phyloP scores from a whole-genome alignment of 2,888 invertebrate genomes.

The Steromphala cineraria region DNA sequence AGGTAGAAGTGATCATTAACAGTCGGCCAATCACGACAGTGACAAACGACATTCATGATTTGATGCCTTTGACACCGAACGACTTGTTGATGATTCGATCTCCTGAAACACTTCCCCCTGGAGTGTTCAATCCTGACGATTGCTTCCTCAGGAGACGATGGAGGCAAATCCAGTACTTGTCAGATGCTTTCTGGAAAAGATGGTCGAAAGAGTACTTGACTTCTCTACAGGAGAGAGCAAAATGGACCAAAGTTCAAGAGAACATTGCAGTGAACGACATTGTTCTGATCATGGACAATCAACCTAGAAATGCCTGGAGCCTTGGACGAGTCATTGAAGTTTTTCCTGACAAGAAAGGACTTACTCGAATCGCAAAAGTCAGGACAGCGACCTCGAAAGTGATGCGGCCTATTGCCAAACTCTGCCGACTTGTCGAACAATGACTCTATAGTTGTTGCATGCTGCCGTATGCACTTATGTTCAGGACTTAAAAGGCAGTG shows the following conservation, averaged over 20 bases:
- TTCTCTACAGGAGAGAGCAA: constrained; percentile 27
- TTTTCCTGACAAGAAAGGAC: constrained; percentile 17
- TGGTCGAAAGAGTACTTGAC: constrained; percentile 33
- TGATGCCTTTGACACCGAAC: not conserved
- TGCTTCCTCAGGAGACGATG: constrained; percentile 33
- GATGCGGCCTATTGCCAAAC: constrained; percentile 24
- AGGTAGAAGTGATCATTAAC: too few species aligned
- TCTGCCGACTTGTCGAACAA: constrained; percentile 24
- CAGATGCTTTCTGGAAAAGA: constrained; percentile 35
- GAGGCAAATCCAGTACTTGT: constrained; percentile 40
- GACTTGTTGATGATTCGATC: not conserved
- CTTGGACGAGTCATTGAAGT: too few species aligned
- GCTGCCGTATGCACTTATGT: too few species aligned
- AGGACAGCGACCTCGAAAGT: constrained; percentile 14
- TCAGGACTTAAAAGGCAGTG: too few species aligned
- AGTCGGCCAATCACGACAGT: too few species aligned
- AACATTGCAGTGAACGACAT: not conserved
- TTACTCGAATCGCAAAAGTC: constrained; percentile 20
- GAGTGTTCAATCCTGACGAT: too few species aligned
- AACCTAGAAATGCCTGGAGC: not conserved
- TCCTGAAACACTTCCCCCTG: too few species aligned
- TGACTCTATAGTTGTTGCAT: not conserved
- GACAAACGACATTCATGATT: too few species aligned
- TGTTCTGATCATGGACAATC: not conserved
- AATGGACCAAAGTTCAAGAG: not conserved